phyloP scores from a whole-genome alignment of 2,888 invertebrate genomes.

The Parnassius apollo region DNA sequence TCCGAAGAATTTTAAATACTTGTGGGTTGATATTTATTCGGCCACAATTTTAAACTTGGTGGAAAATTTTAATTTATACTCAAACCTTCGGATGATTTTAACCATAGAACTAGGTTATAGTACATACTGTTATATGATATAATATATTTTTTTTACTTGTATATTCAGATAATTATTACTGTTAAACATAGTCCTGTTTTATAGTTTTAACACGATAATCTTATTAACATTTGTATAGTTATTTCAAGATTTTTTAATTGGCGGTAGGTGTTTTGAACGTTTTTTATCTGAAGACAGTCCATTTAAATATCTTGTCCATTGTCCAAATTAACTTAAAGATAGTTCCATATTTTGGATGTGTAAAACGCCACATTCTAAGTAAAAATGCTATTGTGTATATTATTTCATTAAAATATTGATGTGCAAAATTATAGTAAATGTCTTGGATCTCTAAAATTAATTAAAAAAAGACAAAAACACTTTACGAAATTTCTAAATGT shows the following conservation, averaged over 20 bases:
- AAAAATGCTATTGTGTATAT: constrained; percentile 78
- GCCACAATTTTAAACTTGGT: constrained; percentile 13
- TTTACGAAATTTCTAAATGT: constrained; percentile 82
- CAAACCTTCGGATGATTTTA: constrained; percentile 34
- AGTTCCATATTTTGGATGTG: constrained; percentile 80
- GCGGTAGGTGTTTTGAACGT: constrained; percentile 35
- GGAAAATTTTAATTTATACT: constrained; percentile 30
- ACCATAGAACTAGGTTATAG: constrained; percentile 58
- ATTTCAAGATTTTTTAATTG: constrained; percentile 57
- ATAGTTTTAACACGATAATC: constrained; percentile 68
- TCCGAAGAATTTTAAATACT: constrained; percentile 22
- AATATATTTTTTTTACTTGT: constrained; percentile 77
- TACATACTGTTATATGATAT: constrained; percentile 66
- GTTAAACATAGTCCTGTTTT: constrained; percentile 73
- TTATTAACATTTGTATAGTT: constrained; percentile 59
- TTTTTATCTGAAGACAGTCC: constrained; percentile 59
- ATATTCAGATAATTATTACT: constrained; percentile 78
- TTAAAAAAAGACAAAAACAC: constrained; percentile 79
- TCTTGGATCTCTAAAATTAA: constrained; percentile 81
- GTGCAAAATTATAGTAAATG: constrained; percentile 81
- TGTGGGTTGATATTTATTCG: constrained; percentile 22
- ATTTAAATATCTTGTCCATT: constrained; percentile 75
- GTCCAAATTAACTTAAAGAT: constrained; percentile 77
- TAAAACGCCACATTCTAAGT: constrained; percentile 76
- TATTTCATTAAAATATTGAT: constrained; percentile 75